phyloP scores from a whole-genome alignment of 2,797 vertebrate genomes.

The Pitangus sulphuratus region DNA sequence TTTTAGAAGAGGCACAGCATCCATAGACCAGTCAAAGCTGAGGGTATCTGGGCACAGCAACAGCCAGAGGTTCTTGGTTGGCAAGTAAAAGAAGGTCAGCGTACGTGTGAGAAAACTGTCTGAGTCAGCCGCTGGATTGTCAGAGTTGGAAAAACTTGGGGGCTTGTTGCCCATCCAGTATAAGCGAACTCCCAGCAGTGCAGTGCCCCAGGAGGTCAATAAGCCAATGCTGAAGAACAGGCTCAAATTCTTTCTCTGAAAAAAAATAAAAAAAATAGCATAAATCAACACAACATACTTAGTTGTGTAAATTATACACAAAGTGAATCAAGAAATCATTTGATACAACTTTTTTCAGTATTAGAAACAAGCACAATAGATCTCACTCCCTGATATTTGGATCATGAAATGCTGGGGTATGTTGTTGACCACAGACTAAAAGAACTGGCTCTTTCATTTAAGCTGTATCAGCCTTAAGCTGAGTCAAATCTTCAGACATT shows the following conservation, averaged over 20 bases:
- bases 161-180: constrained; percentile 99
- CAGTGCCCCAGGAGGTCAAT: constrained; percentile 87
- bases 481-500: background rate
- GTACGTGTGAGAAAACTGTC: constrained; percentile 87
- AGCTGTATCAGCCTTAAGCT: background rate
- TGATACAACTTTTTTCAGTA: background rate
- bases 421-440: background rate
- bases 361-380: background rate
- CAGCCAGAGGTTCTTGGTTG: constrained; percentile 93
- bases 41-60: constrained; percentile 94
- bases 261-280: background rate
- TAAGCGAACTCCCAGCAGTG: constrained; percentile 88
- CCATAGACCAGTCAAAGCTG: constrained; percentile 99
- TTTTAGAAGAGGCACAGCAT: constrained; percentile 92
- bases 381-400: background rate
- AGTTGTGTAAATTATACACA: background rate
- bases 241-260: constrained; percentile 88
- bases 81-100: constrained; percentile 92
- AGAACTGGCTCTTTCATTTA: background rate
- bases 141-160: constrained; percentile 98
- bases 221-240: constrained; percentile 88
- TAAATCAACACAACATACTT: background rate
- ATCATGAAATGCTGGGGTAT: background rate
- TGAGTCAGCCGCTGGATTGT: constrained; percentile 96
- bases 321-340: background rate